These are phyloP conservation scores for Pterostichus niger DNA, from an alignment of 2,888 invertebrate species.

Conservation along the genomic window DNA sequence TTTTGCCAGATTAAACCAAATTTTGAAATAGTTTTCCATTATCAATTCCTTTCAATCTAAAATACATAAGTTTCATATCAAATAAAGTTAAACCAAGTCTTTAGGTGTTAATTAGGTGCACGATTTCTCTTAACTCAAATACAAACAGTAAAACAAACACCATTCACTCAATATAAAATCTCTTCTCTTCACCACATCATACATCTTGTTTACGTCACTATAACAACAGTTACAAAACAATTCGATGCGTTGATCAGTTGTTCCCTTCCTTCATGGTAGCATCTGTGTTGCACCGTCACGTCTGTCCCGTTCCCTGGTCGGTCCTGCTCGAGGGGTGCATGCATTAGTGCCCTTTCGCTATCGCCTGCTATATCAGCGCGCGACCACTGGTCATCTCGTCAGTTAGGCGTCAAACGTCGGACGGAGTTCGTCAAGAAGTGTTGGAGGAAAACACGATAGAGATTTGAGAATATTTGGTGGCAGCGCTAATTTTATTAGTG, in stretches of 20 bases:
- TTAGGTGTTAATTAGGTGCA: too few species aligned
- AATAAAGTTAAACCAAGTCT: too few species aligned
- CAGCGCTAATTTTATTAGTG: constrained; percentile 9
- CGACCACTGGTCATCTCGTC: constrained; percentile 75
- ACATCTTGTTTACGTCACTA: constrained; percentile 32
- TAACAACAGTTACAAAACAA: constrained; percentile 17
- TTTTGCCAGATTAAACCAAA: too few species aligned
- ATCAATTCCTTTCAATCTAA: too few species aligned
- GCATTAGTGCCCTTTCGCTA: constrained; percentile 72
- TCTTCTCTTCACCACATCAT: not conserved
- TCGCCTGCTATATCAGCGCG: constrained; percentile 73
- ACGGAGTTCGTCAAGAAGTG: constrained; percentile 63
- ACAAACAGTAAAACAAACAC: not conserved
- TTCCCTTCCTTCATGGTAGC: constrained; percentile 1
- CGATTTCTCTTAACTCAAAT: not conserved
- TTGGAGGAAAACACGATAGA: not conserved
- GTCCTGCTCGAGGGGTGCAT: constrained; percentile 73
- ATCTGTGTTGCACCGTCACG: constrained; percentile 1
- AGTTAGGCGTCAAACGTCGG: constrained; percentile 69
- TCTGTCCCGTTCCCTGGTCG: not conserved
- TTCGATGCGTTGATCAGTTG: constrained; percentile 28
- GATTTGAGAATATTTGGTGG: constrained; percentile 62
- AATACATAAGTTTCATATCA: too few species aligned
- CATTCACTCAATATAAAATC: too few species aligned
- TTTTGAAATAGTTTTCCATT: too few species aligned